These are phyloP conservation scores for Passerculus sandwichensis DNA, from an alignment of 2,797 vertebrate genomes.

Conservation along the genomic window DNA sequence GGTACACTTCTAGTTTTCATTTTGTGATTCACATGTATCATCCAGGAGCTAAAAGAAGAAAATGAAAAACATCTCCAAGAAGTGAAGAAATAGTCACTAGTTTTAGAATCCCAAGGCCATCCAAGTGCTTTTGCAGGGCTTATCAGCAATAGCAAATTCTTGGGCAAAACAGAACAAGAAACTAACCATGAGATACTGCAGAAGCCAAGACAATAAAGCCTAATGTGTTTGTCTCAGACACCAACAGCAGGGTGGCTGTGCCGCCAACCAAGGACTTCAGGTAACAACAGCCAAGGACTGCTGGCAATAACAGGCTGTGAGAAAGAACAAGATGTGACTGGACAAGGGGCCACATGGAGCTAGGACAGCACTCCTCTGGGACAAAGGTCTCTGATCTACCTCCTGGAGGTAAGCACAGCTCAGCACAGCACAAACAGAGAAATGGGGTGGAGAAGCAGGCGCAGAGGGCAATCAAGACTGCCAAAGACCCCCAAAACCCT, in stretches of 20 bases:
- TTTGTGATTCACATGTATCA: rapidly evolving
- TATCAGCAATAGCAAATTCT: background rate
- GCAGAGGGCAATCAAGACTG: rapidly evolving
- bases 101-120: background rate
- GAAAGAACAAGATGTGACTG: background rate
- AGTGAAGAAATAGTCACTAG: background rate
- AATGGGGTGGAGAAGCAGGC: background rate
- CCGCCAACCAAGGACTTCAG: background rate
- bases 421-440: background rate
- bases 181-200: background rate
- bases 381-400: background rate
- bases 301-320: background rate
- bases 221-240: too few relatives aligned
- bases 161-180: background rate
- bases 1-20: background rate
- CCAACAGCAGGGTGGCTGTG: too few relatives aligned
- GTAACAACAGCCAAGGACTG: background rate
- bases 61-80: background rate
- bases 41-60: background rate
- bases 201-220: too few relatives aligned
- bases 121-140: background rate
- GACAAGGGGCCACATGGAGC: rapidly evolving
- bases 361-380: background rate
- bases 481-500: rapidly evolving
- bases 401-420: background rate